Evolutionary conservation across 2,113 vertebrate species (phyloP).

Genomic region (Callipepla californica): DNA sequence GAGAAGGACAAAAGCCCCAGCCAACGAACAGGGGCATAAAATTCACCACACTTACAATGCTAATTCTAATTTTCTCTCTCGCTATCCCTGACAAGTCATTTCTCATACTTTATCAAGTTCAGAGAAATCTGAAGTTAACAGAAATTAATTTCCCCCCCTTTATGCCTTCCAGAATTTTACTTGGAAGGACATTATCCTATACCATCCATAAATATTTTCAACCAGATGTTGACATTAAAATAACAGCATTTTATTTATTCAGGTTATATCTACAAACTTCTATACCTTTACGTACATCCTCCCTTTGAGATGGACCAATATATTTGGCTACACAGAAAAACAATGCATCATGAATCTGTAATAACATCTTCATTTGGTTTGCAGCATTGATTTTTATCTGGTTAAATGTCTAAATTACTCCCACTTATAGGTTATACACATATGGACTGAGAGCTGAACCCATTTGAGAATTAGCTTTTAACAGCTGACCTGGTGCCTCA

Average conservation of each 20-base stretch:
- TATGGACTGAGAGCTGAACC: slow-evolving; percentile 64
- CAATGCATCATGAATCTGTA: slow-evolving; percentile 57
- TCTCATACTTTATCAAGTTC: neutral
- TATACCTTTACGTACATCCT: slow-evolving; percentile 39
- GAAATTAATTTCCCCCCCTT: neutral
- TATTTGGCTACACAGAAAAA: slow-evolving; percentile 57
- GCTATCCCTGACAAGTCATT: neutral
- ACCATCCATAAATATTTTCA: slow-evolving; percentile 48
- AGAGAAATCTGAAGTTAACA: neutral
- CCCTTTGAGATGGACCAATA: slow-evolving; percentile 40
- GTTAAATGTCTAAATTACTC: slow-evolving; percentile 75
- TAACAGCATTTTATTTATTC: slow-evolving; percentile 62
- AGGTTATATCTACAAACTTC: slow-evolving; percentile 37
- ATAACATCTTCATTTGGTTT: slow-evolving; percentile 60
- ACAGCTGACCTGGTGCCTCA: slow-evolving; percentile 65
- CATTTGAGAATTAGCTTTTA: slow-evolving; percentile 72
- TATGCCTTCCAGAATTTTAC: neutral
- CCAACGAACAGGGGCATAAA: neutral
- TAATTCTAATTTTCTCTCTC: neutral
- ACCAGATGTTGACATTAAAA: slow-evolving; percentile 55
- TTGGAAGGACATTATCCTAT: neutral
- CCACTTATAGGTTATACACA: slow-evolving; percentile 68
- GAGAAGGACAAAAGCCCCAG: neutral
- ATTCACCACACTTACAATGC: neutral
- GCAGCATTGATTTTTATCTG: slow-evolving; percentile 50